Base-by-base conservation (phyloP, 2,888 invertebrate species). In the Acanthococcus lagerstroemiae region DNA sequence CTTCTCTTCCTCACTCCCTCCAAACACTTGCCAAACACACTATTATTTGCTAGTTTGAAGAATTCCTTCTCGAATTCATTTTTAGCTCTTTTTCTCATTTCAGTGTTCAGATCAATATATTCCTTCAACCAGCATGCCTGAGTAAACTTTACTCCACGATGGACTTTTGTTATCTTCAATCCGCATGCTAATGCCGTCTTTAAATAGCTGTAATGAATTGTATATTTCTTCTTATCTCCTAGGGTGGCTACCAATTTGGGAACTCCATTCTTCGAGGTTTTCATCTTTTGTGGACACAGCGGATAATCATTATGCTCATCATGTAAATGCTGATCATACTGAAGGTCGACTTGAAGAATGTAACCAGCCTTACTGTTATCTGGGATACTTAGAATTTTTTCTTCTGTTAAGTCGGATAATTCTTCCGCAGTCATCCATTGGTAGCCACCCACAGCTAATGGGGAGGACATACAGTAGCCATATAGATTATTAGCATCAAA, bases 251-350 rank as follows among this genome's bases (percentile, higher is more conserved):
- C 19, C 24, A 54, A 54, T 54, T 54, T 54, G 19, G 25, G 25
- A 54, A 54, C n/a, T n/a, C n/a, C n/a, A n/a, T n/a, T n/a, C n/a
- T n/a, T n/a, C n/a, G n/a, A n/a, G n/a, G n/a, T n/a, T n/a, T n/a
- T n/a, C n/a, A n/a, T n/a, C n/a, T n/a, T n/a, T n/a, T n/a, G n/a
- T n/a, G n/a, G n/a, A n/a, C n/a, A n/a, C n/a, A n/a, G 69, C 2
- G 74, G 73, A 63, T 73, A 72, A 56, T 72, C 72, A 63, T 70
- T 72, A 57, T 73, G 77, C 7, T 48, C 6, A 45, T 74, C 72
- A 66, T 77, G 76, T 27, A 76, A 66, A 17, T 72, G 63, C n/a
- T 70, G 19, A 3, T 77, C 76, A 70, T 78, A 78, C 27, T 74
- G 71, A 24, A 79, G 67, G 67, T 57, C 58, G 17, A 45, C 58